phyloP scores from a whole-genome alignment of 2,113 vertebrate genomes.

The Spheniscus mendiculus region DNA sequence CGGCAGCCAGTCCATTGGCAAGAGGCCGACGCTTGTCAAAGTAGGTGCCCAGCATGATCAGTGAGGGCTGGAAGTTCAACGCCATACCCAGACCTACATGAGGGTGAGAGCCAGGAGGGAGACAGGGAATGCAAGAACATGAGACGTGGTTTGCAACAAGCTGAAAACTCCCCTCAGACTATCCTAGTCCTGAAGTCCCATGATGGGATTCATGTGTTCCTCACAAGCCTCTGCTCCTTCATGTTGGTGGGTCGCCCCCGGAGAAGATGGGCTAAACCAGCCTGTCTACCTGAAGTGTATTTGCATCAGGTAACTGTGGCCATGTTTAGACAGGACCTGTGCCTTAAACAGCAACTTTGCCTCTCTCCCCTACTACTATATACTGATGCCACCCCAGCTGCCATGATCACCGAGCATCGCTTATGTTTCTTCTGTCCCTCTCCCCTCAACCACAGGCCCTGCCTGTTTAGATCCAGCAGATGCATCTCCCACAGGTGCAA shows the following conservation, averaged over 20 bases:
- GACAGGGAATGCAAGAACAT: neutral
- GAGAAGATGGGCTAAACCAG: neutral
- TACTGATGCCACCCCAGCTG: neutral
- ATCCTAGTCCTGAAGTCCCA: neutral
- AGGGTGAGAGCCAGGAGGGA: neutral
- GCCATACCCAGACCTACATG: slow-evolving; percentile 78
- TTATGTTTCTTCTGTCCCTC: neutral
- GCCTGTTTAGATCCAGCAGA: neutral
- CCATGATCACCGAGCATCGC: neutral
- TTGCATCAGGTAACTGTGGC: neutral
- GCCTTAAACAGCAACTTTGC: neutral
- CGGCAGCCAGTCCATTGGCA: slow-evolving; percentile 81
- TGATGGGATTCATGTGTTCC: neutral
- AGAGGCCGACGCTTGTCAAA: slow-evolving; percentile 80
- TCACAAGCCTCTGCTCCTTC: neutral
- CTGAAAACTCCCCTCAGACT: neutral
- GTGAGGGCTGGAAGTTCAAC: slow-evolving; percentile 80
- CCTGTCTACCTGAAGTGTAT: neutral
- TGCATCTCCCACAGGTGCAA: neutral
- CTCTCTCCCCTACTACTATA: neutral
- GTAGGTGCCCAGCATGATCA: slow-evolving; percentile 81
- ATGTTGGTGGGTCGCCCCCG: neutral
- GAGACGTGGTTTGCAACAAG: neutral
- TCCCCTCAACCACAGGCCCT: neutral
- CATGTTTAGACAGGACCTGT: neutral